These are phyloP conservation scores for Erebia palarica DNA, from an alignment of 2,888 invertebrate genomes.

Conservation along the genomic window DNA sequence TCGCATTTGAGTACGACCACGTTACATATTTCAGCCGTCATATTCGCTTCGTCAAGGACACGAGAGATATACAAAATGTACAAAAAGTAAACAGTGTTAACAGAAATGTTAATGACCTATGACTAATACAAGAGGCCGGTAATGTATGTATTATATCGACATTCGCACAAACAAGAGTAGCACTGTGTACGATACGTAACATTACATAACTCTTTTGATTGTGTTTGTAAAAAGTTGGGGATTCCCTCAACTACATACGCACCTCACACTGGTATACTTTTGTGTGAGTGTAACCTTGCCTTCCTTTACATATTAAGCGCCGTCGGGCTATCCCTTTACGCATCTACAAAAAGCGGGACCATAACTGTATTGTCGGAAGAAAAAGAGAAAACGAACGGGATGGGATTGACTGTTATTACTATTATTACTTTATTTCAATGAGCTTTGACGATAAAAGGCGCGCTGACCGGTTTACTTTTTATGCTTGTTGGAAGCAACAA, in stretches of 20 bases:
- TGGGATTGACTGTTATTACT: constrained; percentile 77
- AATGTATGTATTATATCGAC: constrained; percentile 77
- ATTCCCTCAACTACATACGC: constrained; percentile 80
- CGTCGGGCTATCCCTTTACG: constrained; percentile 81
- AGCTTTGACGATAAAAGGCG: constrained; percentile 75
- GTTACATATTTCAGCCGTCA: constrained; percentile 37
- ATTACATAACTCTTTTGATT: constrained; percentile 82
- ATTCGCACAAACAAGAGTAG: constrained; percentile 76
- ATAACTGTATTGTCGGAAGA: constrained; percentile 76
- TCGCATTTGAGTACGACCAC: constrained; percentile 39
- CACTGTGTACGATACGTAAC: constrained; percentile 64
- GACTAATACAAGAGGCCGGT: constrained; percentile 73
- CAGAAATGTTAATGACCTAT: constrained; percentile 77
- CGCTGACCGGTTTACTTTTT: constrained; percentile 80
- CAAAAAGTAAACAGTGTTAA: constrained; percentile 68
- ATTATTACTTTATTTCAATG: constrained; percentile 77
- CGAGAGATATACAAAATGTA: constrained; percentile 58
- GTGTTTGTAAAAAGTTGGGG: constrained; percentile 83
- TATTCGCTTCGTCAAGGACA: constrained; percentile 51
- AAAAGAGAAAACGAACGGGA: constrained; percentile 76
- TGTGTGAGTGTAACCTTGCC: constrained; percentile 80
- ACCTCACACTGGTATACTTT: constrained; percentile 66
- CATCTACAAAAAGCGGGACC: constrained; percentile 75
- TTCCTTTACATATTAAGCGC: constrained; percentile 82
- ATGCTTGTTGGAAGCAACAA: constrained; percentile 74